A percentile compares a stretch with the other conserved stretches of the same genome.
Conservation (phyloP, 2,797 vertebrate species). For the Acanthis flammea region DNA sequence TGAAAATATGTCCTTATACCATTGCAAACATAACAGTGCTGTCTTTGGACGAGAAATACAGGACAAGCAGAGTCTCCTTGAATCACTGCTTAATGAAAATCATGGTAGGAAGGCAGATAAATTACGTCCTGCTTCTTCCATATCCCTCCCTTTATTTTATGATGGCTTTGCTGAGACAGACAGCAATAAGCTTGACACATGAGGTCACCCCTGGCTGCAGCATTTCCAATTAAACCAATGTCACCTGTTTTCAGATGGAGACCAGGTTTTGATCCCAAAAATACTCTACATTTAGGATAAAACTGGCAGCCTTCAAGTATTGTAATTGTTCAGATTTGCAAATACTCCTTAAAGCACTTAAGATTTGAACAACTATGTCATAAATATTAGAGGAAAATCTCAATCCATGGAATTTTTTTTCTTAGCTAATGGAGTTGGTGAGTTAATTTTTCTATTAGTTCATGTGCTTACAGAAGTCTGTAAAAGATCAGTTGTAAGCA, state of each 20-base stretch:
- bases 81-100: constrained; percentile 78
- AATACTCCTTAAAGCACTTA: not conserved
- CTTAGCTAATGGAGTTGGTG: not conserved
- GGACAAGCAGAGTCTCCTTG: constrained; percentile 83
- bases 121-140: constrained; percentile 79
- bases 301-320: not conserved
- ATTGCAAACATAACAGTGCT: constrained; percentile 67
- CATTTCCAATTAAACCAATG: not conserved
- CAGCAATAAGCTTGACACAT: constrained; percentile 60
- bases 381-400: not conserved
- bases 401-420: not conserved
- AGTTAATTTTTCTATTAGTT: not conserved
- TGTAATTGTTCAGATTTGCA: not conserved
- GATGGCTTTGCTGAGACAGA: constrained; percentile 81
- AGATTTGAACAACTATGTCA: not conserved
- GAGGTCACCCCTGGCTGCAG: constrained; percentile 57
- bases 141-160: constrained; percentile 87
- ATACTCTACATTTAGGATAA: not conserved
- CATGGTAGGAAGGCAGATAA: constrained; percentile 71
- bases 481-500: not conserved
- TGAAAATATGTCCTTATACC: constrained; percentile 79
- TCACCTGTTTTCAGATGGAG: not conserved
- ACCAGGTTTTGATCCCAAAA: not conserved
- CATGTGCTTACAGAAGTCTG: not conserved
- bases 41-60: constrained; percentile 71